Conservation (phyloP, 2,113 vertebrate genomes). For the Pholis gunnellus region DNA sequence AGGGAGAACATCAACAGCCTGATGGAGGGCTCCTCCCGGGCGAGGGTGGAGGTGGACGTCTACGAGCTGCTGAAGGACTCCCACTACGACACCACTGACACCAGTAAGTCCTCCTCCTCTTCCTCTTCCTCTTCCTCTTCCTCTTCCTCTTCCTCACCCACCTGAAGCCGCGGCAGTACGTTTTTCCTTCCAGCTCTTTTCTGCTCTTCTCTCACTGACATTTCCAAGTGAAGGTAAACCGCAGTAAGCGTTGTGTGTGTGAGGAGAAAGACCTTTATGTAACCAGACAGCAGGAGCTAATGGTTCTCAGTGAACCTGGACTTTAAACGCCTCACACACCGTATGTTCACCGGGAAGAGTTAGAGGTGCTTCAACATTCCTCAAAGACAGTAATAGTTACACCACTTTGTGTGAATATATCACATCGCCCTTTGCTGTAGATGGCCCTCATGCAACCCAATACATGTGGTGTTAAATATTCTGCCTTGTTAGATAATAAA, state of each 20-base stretch:
- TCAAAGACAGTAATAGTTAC: too few species aligned
- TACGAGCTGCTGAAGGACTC: slow-evolving; percentile 92
- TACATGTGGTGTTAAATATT: too few species aligned
- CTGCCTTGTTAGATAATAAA: too few species aligned
- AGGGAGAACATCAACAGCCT: slow-evolving; percentile 91
- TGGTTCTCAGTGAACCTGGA: background rate
- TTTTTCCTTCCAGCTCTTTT: background rate
- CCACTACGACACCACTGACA: slow-evolving; percentile 93
- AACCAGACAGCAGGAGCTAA: background rate
- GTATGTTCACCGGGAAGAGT: too few species aligned
- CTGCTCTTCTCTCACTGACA: background rate
- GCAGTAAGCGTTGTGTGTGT: background rate
- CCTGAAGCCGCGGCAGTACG: too few species aligned
- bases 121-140: too few species aligned
- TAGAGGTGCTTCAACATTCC: too few species aligned
- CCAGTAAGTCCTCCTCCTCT: slow-evolving; percentile 83
- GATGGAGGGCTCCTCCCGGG: slow-evolving; percentile 85
- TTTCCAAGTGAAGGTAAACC: background rate
- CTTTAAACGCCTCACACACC: slow-evolving; percentile 1
- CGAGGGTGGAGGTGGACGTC: slow-evolving; percentile 91
- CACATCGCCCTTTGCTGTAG: too few species aligned
- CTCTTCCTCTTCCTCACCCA: background rate
- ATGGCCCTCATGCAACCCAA: too few species aligned
- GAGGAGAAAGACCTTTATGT: slow-evolving; percentile 16
- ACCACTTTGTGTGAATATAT: too few species aligned